Conservation (phyloP, 2,888 invertebrate genomes). For the Dione juno region DNA sequence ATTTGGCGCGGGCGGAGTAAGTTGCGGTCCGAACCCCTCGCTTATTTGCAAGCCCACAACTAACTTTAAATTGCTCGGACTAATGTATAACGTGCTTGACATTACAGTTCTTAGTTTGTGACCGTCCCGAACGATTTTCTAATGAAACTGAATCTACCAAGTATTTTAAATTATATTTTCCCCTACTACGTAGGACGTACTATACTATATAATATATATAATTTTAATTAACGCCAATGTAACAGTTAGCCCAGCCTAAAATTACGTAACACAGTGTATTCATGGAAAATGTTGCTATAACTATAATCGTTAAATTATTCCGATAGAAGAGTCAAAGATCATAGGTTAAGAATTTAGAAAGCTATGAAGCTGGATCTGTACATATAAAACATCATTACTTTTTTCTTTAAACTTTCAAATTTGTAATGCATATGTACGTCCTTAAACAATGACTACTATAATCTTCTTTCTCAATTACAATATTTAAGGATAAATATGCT, state of each 20-base stretch:
- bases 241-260: background rate
- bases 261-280: background rate
- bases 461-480: too few species aligned
- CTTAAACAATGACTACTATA: too few species aligned
- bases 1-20: slow-evolving; percentile 72
- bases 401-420: background rate
- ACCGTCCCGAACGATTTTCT: slow-evolving; percentile 59
- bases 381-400: background rate
- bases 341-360: background rate
- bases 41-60: slow-evolving; percentile 74
- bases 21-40: slow-evolving; percentile 66
- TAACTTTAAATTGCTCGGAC: slow-evolving; percentile 73
- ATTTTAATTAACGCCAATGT: background rate
- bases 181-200: background rate
- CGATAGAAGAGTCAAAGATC: background rate
- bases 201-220: background rate
- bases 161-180: slow-evolving; percentile 49
- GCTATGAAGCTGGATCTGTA: background rate
- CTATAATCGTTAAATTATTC: background rate
- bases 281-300: background rate
- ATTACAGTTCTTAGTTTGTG: slow-evolving; percentile 63
- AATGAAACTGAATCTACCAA: slow-evolving; percentile 49
- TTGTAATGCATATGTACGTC: too few species aligned
- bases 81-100: slow-evolving; percentile 68
- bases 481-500: background rate